Evolutionary conservation across 2,113 vertebrate species (phyloP), one percentile per base, ranked within the genome.

Genomic region (Hoplias malabaricus): DNA sequence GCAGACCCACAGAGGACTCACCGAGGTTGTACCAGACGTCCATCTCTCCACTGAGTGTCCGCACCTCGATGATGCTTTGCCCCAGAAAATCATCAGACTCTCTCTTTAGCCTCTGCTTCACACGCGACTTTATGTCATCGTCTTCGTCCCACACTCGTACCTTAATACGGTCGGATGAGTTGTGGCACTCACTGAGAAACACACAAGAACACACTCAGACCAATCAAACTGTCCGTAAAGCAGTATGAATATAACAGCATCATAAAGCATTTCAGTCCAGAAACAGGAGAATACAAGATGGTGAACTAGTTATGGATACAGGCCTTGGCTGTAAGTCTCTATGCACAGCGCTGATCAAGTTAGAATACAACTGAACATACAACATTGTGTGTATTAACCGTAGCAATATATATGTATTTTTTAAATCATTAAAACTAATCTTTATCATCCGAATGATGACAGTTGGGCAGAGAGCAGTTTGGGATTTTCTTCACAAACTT

Each of bases 11-110:
- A 66, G 36, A 66, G n/a, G 27, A 57, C 96, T 93, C 69, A 98
- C 98, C 98, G 25, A 99, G 90, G 87, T 99, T 99, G 85, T 99
- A 99, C 98, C 98, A 99, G 80, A 99, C 97, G 29, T 99, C 98
- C 98, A 99, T 99, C 86, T 99, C 98, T 50, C 98, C 96, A 0
- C 98, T 99, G 84, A 99, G 88, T 0, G 96, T 99, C 56, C 98
- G 95, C 50, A 99, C 98, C 90, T 99, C 98, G 23, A 99, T 98
- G 85, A 99, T 99, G 42, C 96, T 99, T 87, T 99, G 98, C 9
- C 98, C 98, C 73, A 99, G 91, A 83, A 99, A 99, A 86, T 99
- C 97, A 36, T 99, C 98, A 0, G 97, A 99, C 81, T 99, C 97
- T 13, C 98, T 94, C 83, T 99, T 99, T 33, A 99, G 91, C 57